Conservation (phyloP, 2,888 invertebrate species). For the Phragmatobia fuliginosa region DNA sequence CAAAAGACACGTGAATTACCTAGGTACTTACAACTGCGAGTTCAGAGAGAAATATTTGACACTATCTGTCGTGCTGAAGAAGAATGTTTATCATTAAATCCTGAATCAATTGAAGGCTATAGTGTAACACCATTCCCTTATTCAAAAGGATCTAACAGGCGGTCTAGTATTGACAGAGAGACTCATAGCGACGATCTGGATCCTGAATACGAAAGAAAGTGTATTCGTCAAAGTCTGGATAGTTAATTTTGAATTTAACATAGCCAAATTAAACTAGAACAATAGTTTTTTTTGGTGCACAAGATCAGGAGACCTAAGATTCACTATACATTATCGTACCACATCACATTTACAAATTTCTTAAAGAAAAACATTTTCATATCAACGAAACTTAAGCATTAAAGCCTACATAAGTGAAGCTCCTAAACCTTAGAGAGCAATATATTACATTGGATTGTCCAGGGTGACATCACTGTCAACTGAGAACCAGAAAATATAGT, state of each 20-base stretch:
- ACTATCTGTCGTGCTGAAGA: conserved; percentile 49
- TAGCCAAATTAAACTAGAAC: background rate
- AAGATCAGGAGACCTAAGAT: background rate
- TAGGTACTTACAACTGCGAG: conserved; percentile 52
- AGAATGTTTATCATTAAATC: conserved; percentile 35
- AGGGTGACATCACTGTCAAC: conserved; percentile 10
- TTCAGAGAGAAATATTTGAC: conserved; percentile 55
- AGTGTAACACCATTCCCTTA: conserved; percentile 22
- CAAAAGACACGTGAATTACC: conserved; percentile 54
- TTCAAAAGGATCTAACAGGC: conserved; percentile 14
- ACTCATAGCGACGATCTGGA: conserved; percentile 5
- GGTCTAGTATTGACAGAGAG: conserved; percentile 13
- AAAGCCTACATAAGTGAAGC: background rate
- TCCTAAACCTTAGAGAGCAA: conserved; percentile 5
- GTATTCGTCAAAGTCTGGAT: conserved; percentile 6
- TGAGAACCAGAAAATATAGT: conserved; percentile 26
- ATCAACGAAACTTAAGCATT: conserved; percentile 1
- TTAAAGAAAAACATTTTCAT: background rate
- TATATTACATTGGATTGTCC: conserved; percentile 12
- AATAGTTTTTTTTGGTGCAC: background rate
- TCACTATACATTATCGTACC: background rate
- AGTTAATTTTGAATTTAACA: conserved; percentile 1
- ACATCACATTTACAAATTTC: background rate
- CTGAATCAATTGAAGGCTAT: conserved; percentile 26
- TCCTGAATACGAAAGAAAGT: conserved; percentile 13